These are phyloP conservation scores for Ips typographus DNA, from an alignment of 1,140 invertebrate genomes.

Conservation along the genomic window DNA sequence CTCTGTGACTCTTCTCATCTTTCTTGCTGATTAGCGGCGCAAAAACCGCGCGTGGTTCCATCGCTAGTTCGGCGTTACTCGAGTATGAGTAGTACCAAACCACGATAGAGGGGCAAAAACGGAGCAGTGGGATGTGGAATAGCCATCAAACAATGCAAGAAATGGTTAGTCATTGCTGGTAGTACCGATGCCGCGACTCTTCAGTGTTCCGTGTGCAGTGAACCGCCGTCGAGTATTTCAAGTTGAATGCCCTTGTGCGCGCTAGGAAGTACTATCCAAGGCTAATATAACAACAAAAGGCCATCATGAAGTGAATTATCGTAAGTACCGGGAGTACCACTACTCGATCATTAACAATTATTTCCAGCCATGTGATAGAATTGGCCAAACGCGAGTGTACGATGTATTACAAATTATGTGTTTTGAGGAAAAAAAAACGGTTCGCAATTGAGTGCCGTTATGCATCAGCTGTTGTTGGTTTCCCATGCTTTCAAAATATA, in stretches of 20 bases:
- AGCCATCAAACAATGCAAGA: slow-evolving; percentile 33
- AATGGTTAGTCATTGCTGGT: slow-evolving; percentile 31
- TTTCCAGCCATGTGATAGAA: background rate
- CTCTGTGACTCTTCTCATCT: too few species aligned
- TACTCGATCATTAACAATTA: background rate
- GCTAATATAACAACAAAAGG: slow-evolving; percentile 35
- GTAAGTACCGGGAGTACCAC: slow-evolving; percentile 26
- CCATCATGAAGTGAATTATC: slow-evolving; percentile 34
- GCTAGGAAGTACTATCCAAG: slow-evolving; percentile 35
- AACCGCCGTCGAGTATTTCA: slow-evolving; percentile 34
- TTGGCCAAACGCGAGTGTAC: too few species aligned
- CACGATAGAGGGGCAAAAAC: slow-evolving; percentile 17
- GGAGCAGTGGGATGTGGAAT: slow-evolving; percentile 31
- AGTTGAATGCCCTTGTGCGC: slow-evolving; percentile 40
- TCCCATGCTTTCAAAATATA: too few species aligned
- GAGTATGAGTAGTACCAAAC: slow-evolving; percentile 13
- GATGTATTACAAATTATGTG: too few species aligned
- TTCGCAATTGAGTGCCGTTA: slow-evolving; percentile 18
- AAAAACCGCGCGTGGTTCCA: background rate
- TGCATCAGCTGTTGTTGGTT: slow-evolving; percentile 20
- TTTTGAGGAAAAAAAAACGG: background rate
- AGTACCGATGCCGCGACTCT: slow-evolving; percentile 29
- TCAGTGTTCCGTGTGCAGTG: slow-evolving; percentile 40
- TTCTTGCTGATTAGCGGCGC: too few species aligned
- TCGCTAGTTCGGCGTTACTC: slow-evolving; percentile 9